Evolutionary conservation across 1,140 invertebrate species (phyloP).

Genomic region (Dendroctonus valens): DNA sequence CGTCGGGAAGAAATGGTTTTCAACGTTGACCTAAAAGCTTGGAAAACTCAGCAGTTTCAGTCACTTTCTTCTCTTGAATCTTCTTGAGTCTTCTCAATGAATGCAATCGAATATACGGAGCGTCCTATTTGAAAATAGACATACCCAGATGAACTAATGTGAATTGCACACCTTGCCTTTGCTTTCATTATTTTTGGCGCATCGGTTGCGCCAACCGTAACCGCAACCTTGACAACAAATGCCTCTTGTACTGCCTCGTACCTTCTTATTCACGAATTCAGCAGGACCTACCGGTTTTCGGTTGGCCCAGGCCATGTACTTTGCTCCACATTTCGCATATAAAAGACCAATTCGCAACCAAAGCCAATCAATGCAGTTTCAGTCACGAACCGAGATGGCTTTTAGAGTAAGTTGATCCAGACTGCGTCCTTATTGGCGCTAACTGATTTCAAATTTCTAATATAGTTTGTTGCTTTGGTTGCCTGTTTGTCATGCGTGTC

Average conservation of each 20-base stretch:
- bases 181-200: not conserved
- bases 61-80: too few relatives aligned
- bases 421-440: not conserved
- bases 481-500: constrained; percentile 19
- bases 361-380: constrained; percentile 10
- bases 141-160: too few relatives aligned
- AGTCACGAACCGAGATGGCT: constrained; percentile 10
- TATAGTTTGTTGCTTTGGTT: constrained; percentile 21
- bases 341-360: constrained; percentile 15
- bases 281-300: constrained; percentile 12
- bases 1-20: too few relatives aligned
- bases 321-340: constrained; percentile 33
- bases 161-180: not conserved
- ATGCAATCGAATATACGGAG: too few relatives aligned
- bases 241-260: constrained; percentile 11
- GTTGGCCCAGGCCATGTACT: constrained; percentile 4
- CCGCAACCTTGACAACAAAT: constrained; percentile 19
- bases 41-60: not conserved
- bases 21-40: not conserved
- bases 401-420: constrained; percentile 36
- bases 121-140: too few relatives aligned
- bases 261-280: constrained; percentile 12
- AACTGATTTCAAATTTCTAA: not conserved
- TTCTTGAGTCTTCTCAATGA: too few relatives aligned
- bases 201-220: not conserved